These are phyloP conservation scores for Pristionchus exspectatus DNA, from an alignment of 2,888 invertebrate species.

Conservation along the genomic window DNA sequence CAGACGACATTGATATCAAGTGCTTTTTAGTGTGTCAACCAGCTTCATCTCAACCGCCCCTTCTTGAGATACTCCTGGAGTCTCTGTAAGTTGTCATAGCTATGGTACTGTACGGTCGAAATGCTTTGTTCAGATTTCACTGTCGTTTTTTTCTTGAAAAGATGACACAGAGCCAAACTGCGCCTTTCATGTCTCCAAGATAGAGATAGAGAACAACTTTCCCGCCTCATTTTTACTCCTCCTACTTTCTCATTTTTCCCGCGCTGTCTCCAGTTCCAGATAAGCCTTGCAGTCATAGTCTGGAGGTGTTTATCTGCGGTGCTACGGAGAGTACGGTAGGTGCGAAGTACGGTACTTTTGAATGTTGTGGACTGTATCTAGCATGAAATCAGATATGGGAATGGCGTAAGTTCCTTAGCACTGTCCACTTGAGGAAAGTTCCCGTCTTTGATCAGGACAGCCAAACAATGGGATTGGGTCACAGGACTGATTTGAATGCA, in stretches of 20 bases:
- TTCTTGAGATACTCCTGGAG: background rate
- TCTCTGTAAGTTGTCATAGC: background rate
- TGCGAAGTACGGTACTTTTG: background rate
- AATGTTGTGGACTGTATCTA: background rate
- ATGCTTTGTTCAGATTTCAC: background rate
- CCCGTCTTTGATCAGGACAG: constrained; percentile 16
- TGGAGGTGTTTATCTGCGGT: background rate
- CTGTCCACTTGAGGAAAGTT: constrained; percentile 31
- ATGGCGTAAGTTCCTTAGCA: constrained; percentile 36
- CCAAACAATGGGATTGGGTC: constrained; percentile 23
- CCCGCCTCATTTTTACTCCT: constrained; percentile 42
- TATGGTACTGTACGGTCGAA: background rate
- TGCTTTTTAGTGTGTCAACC: background rate
- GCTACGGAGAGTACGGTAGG: background rate
- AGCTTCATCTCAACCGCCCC: background rate
- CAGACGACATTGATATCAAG: background rate
- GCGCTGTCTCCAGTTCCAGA: constrained; percentile 48
- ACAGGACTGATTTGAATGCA: background rate
- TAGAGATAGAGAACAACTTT: constrained; percentile 36
- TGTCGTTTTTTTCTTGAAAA: background rate
- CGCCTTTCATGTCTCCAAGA: constrained; percentile 26
- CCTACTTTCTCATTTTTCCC: constrained; percentile 26
- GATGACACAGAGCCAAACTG: constrained; percentile 30
- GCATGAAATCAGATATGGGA: constrained; percentile 28
- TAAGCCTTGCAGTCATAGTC: constrained; percentile 32